These are phyloP conservation scores for Sinocyclocheilus grahami DNA, from an alignment of 2,113 vertebrate genomes.

Conservation along the genomic window DNA sequence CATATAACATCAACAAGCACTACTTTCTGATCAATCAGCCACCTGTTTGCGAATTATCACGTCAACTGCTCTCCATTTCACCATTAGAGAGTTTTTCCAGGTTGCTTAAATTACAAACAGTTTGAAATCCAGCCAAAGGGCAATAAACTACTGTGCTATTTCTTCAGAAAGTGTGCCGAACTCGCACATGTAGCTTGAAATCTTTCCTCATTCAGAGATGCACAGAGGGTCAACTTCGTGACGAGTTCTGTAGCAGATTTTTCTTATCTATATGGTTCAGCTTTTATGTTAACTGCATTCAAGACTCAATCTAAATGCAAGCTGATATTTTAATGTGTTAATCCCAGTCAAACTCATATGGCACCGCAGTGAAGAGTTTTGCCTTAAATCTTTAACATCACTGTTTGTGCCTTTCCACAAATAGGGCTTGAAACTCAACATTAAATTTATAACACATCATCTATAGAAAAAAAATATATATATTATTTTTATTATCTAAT, in stretches of 20 bases:
- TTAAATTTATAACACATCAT: too few relatives aligned
- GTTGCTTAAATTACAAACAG: background rate
- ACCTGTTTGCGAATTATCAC: conserved; percentile 11
- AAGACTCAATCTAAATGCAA: background rate
- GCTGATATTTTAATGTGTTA: background rate
- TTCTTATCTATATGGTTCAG: background rate
- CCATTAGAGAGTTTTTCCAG: conserved; percentile 12
- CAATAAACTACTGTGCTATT: background rate
- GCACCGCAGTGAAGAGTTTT: background rate
- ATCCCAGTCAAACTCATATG: background rate
- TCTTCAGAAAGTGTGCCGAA: conserved; percentile 3
- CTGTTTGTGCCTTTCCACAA: background rate
- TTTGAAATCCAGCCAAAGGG: background rate
- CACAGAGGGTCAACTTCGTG: background rate
- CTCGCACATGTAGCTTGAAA: background rate
- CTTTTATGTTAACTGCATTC: background rate
- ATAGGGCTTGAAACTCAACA: background rate
- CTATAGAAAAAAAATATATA: too few relatives aligned
- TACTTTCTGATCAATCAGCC: background rate
- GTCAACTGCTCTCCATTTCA: background rate
- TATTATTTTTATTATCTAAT: too few relatives aligned
- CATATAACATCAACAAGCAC: background rate
- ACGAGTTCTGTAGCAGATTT: background rate
- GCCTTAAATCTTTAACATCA: background rate
- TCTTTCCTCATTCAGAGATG: background rate